Evolutionary conservation across 2,888 invertebrate species (phyloP).

Genomic region (Mesoligia furuncula): DNA sequence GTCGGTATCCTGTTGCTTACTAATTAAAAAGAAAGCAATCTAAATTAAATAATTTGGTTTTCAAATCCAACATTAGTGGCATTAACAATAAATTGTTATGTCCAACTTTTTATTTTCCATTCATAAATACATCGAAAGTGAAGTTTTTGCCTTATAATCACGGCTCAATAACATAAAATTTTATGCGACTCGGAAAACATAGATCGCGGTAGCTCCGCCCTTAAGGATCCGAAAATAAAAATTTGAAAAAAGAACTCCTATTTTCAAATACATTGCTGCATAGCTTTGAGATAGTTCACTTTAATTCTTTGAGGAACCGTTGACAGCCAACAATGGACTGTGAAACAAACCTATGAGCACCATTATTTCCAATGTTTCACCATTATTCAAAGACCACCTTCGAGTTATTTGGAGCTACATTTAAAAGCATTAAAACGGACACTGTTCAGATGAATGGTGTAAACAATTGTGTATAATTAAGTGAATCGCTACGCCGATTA

Average conservation of each 20-base stretch:
- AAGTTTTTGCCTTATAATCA: slow-evolving; percentile 65
- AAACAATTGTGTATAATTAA: slow-evolving; percentile 83
- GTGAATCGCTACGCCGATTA: slow-evolving; percentile 79
- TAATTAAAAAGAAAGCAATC: slow-evolving; percentile 30
- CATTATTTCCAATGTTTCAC: slow-evolving; percentile 37
- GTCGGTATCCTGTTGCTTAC: neutral
- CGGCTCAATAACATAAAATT: slow-evolving; percentile 72
- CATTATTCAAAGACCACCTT: slow-evolving; percentile 70
- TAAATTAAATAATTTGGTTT: slow-evolving; percentile 51
- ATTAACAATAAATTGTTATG: slow-evolving; percentile 68
- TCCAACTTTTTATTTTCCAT: slow-evolving; percentile 42
- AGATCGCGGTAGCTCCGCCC: slow-evolving; percentile 72
- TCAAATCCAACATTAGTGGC: slow-evolving; percentile 62
- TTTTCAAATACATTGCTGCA: slow-evolving; percentile 52
- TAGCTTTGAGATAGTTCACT: neutral
- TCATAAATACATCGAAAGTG: slow-evolving; percentile 53
- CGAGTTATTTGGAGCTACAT: slow-evolving; percentile 73
- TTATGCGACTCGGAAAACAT: slow-evolving; percentile 78
- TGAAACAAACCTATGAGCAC: slow-evolving; percentile 19
- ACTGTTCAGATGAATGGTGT: slow-evolving; percentile 76
- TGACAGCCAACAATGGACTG: slow-evolving; percentile 35
- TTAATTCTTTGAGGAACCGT: neutral
- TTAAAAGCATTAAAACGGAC: slow-evolving; percentile 79
- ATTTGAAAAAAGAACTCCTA: slow-evolving; percentile 14
- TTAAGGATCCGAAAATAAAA: slow-evolving; percentile 27